Conservation (phyloP, 2,888 invertebrate species). For the Chorisops tibialis region DNA sequence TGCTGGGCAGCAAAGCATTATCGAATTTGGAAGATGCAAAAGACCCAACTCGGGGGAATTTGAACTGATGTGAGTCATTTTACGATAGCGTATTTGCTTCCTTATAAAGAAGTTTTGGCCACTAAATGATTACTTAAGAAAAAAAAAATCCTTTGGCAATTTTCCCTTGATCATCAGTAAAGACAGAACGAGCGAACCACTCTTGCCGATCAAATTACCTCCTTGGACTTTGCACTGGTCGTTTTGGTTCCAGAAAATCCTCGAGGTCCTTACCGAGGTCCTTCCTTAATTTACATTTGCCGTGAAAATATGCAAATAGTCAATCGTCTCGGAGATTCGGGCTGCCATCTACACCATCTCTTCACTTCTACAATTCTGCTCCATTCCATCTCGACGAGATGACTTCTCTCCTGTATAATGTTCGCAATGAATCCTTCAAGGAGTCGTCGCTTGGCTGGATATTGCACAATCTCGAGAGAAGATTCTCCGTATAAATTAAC, state of each 20-base stretch:
- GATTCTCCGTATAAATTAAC: slow-evolving; percentile 27
- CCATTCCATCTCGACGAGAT: background rate
- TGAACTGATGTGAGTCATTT: too few species aligned
- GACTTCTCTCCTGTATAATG: slow-evolving; percentile 2
- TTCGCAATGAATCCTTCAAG: slow-evolving; percentile 4
- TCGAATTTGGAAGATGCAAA: background rate
- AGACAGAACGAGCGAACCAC: too few species aligned
- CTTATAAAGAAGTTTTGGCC: too few species aligned
- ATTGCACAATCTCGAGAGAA: slow-evolving; percentile 22
- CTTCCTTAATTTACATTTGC: slow-evolving; percentile 7
- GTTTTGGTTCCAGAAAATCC: too few species aligned
- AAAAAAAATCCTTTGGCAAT: too few species aligned
- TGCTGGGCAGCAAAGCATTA: background rate
- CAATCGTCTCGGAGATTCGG: background rate
- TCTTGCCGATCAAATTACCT: too few species aligned
- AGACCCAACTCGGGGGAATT: too few species aligned
- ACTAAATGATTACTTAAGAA: too few species aligned
- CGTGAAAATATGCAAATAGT: slow-evolving; percentile 21
- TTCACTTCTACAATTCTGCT: background rate
- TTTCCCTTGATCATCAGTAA: too few species aligned
- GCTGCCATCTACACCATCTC: background rate
- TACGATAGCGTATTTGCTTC: too few species aligned
- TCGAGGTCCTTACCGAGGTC: background rate
- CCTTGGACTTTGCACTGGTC: too few species aligned
- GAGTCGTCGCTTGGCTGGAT: background rate